Evolutionary conservation across 2,797 vertebrate species (phyloP).

Genomic region (Urophycis tenuis): DNA sequence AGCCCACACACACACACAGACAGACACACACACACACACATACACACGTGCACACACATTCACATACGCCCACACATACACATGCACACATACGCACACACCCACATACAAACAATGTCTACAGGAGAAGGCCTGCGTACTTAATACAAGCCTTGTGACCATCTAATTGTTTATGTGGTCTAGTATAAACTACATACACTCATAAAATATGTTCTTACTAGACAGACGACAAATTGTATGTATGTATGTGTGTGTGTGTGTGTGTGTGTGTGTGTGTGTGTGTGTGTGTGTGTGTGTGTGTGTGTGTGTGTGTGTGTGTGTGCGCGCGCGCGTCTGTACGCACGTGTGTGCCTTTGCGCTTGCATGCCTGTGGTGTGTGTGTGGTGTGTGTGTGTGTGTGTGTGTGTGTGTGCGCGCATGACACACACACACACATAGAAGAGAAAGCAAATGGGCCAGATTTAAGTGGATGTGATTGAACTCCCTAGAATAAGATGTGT

Average conservation of each 20-base stretch:
- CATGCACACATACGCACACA: neutral
- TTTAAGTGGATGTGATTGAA: neutral
- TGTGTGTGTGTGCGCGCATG: too few species aligned
- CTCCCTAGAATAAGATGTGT: neutral
- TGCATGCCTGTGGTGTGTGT: neutral
- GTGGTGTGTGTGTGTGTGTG: too few species aligned
- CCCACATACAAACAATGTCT: neutral
- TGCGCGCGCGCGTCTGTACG: too few species aligned
- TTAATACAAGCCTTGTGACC: neutral
- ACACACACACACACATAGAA: neutral
- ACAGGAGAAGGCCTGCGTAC: neutral
- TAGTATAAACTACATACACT: neutral
- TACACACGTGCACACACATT: neutral
- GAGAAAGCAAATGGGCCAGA: neutral
- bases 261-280: neutral
- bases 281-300: neutral
- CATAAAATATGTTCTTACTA: neutral
- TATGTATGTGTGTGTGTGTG: neutral
- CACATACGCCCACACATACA: neutral
- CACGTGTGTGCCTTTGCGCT: neutral
- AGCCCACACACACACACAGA: neutral
- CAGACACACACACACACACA: neutral
- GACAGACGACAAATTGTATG: neutral
- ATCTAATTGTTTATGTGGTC: conserved; percentile 2
- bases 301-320: too few species aligned